Evolutionary conservation across 2,888 invertebrate species (phyloP).

Genomic region (Orthosia gothica): DNA sequence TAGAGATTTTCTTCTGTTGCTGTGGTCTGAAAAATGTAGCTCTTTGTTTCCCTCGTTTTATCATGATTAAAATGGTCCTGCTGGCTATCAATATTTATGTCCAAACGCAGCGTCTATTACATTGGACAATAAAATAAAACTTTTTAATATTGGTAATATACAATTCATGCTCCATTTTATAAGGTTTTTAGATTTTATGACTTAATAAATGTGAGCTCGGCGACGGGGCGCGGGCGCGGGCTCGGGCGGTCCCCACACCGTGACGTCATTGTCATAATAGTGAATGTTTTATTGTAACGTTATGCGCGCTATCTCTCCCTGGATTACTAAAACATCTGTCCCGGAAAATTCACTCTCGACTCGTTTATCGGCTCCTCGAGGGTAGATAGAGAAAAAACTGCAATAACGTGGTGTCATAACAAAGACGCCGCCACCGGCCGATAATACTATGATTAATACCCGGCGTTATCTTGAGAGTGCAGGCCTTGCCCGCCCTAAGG

Average conservation of each 20-base stretch:
- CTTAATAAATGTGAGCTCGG: constrained; percentile 56
- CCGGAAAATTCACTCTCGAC: constrained; percentile 90
- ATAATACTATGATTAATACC: constrained; percentile 92
- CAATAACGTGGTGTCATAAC: constrained; percentile 91
- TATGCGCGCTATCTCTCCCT: constrained; percentile 73
- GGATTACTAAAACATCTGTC: constrained; percentile 91
- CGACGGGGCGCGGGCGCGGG: constrained; percentile 40
- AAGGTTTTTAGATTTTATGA: constrained; percentile 60
- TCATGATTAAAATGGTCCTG: neutral
- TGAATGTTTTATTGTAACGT: constrained; percentile 85
- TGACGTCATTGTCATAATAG: constrained; percentile 80
- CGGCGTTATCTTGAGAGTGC: constrained; percentile 90
- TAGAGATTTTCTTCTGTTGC: neutral
- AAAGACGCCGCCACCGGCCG: constrained; percentile 89
- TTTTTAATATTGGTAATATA: constrained; percentile 37
- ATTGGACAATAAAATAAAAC: constrained; percentile 41
- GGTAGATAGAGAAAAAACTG: constrained; percentile 90
- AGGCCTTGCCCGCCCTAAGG: constrained; percentile 84
- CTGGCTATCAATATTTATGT: constrained; percentile 22
- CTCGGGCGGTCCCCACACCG: constrained; percentile 57
- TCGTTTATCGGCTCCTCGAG: constrained; percentile 86
- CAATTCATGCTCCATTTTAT: constrained; percentile 57
- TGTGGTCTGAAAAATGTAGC: neutral
- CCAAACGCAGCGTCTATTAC: constrained; percentile 15
- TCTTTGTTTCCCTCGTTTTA: neutral